Percentiles rank a stretch among this genome's conserved stretches.
Conservation (phyloP, 2,797 vertebrate species). For the Alectoris magna region DNA sequence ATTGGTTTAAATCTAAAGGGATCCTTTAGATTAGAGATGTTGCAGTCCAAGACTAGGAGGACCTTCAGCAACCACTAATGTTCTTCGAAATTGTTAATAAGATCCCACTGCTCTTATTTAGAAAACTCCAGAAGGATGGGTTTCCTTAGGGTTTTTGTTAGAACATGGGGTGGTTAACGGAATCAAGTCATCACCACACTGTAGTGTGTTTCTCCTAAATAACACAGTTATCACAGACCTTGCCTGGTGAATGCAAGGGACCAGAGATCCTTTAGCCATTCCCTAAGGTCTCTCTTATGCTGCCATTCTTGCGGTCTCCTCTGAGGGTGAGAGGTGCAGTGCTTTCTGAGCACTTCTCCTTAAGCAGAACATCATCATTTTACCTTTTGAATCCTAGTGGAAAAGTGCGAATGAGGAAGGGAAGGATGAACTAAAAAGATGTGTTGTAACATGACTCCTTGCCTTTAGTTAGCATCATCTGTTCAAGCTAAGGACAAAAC, state of each 20-base stretch:
- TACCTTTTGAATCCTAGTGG: not conserved
- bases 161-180: not conserved
- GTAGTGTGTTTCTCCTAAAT: not conserved
- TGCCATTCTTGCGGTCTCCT: not conserved
- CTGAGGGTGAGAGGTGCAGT: not conserved
- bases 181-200: not conserved
- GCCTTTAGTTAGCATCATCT: not conserved
- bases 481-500: not conserved
- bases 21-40: not conserved
- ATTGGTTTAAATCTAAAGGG: not conserved
- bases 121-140: not conserved
- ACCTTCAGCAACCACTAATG: not conserved
- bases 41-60: not conserved
- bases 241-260: not conserved
- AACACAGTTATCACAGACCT: not conserved
- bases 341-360: not conserved
- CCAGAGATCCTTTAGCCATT: not conserved
- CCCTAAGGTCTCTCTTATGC: rapidly evolving
- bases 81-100: not conserved
- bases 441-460: not conserved
- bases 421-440: not conserved
- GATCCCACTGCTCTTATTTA: not conserved
- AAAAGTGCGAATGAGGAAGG: not conserved
- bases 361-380: not conserved
- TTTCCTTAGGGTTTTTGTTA: not conserved